phyloP scores from a whole-genome alignment of 2,888 invertebrate genomes.

The Frankliniella fusca region DNA sequence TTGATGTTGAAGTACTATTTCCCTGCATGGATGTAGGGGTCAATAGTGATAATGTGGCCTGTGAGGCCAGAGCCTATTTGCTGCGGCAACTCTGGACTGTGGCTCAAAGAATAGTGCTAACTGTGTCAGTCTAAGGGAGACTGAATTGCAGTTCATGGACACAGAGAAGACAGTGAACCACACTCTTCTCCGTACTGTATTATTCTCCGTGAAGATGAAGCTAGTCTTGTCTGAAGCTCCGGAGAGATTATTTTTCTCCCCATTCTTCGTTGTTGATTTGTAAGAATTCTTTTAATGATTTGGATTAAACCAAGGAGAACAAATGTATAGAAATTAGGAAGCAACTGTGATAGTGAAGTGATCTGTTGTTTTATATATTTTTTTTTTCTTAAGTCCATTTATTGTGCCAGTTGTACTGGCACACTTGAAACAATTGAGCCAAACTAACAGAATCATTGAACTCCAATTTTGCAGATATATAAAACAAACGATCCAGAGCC shows the following conservation, averaged over 20 bases:
- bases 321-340: constrained; percentile 27
- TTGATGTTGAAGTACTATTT: neutral
- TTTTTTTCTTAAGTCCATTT: constrained; percentile 26
- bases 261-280: constrained; percentile 22
- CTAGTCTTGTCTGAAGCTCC: constrained; percentile 24
- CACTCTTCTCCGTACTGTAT: constrained; percentile 26
- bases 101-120: constrained; percentile 22
- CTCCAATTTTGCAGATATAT: constrained; percentile 15
- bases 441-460: constrained; percentile 21
- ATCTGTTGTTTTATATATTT: constrained; percentile 27
- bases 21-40: neutral
- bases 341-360: constrained; percentile 26
- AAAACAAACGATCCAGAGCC: constrained; percentile 26
- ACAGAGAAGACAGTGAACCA: constrained; percentile 26
- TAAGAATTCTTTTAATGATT: constrained; percentile 27
- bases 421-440: constrained; percentile 17
- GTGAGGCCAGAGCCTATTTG: constrained; percentile 17
- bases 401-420: neutral
- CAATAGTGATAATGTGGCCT: neutral
- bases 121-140: constrained; percentile 21
- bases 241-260: constrained; percentile 20
- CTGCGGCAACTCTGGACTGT: constrained; percentile 22
- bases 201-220: constrained; percentile 26
- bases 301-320: constrained; percentile 26
- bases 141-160: constrained; percentile 26